Base-by-base conservation (phyloP, 2,797 vertebrate species). In the Pipistrellus pipistrellus region DNA sequence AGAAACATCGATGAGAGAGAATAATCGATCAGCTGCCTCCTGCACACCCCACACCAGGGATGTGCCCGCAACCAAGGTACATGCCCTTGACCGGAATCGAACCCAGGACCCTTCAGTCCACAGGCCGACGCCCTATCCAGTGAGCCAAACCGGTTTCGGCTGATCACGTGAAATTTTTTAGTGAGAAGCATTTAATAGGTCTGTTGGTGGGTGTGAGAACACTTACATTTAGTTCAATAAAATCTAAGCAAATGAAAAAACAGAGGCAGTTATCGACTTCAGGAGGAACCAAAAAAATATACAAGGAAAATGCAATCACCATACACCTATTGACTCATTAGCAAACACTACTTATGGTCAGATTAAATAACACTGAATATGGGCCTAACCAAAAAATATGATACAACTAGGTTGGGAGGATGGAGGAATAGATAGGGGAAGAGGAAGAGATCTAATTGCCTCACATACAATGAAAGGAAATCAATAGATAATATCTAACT, bases 301-400 rank as follows among this genome's bases (percentile, higher is more conserved):
- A 77, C 7, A 82, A 91, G 76, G 53, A 55, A 93, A 92, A 64
- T 80, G 11, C n/a, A 84, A 38, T 84, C 51, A 87, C 64, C n/a
- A 72, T 44, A 73, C n/a, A 68, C 6, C 80, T 90, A 25, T 75
- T 84, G 66, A 78, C 62, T 87, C 38, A 59, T 66, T 17, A 69
- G 85, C 38, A 88, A 85, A 48, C 48, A 68, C 7, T 86, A 62
- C 21, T 85, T 82, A n/a, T 1, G 88, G 15, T 85, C n/a, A 48
- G 55, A 46, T 73, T 92, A 94, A 72, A 72, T 75, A 86, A 80
- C 51, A 92, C 5, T 83, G 18, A 91, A 78, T 71, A 88, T 69
- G 14, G n/a, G 38, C 59, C 83, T 91, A 92, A 85, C 53, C 55
- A 71, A 85, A 91, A 73, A 71, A 41, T 68, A 35, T n/a, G 21